Conservation (phyloP, 2,113 vertebrate genomes). For the Clarias batrachus region DNA sequence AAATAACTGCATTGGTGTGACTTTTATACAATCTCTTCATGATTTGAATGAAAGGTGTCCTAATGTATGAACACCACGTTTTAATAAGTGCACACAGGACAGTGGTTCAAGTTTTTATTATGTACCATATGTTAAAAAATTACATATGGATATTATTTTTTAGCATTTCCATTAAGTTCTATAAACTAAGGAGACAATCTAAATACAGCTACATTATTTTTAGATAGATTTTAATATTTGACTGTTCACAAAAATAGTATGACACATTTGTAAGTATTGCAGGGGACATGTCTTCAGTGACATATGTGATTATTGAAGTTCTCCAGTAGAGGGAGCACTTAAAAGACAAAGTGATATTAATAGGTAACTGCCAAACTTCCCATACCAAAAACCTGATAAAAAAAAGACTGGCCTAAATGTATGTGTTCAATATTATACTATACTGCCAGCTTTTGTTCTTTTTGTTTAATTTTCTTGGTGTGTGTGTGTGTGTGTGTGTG, state of each 20-base stretch:
- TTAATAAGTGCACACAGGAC: neutral
- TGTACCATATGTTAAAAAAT: neutral
- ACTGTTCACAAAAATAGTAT: neutral
- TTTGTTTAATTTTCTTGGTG: no score
- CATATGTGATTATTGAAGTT: neutral
- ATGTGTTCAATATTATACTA: neutral
- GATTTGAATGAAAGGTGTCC: neutral
- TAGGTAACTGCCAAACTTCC: neutral
- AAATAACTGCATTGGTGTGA: neutral
- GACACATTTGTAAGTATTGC: neutral
- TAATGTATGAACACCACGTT: neutral
- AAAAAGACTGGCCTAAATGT: neutral
- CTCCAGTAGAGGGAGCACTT: conserved; percentile 30
- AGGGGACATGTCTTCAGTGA: neutral
- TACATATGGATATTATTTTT: neutral
- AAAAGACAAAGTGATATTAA: neutral
- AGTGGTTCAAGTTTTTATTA: neutral
- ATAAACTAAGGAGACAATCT: neutral
- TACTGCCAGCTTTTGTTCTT: neutral
- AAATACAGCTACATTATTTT: neutral
- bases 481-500: no score
- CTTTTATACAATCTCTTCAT: neutral
- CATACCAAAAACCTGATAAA: neutral
- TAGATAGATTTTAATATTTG: neutral
- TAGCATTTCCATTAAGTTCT: neutral